phyloP scores from a whole-genome alignment of 2,113 vertebrate species.

The Echinops telfairi region DNA sequence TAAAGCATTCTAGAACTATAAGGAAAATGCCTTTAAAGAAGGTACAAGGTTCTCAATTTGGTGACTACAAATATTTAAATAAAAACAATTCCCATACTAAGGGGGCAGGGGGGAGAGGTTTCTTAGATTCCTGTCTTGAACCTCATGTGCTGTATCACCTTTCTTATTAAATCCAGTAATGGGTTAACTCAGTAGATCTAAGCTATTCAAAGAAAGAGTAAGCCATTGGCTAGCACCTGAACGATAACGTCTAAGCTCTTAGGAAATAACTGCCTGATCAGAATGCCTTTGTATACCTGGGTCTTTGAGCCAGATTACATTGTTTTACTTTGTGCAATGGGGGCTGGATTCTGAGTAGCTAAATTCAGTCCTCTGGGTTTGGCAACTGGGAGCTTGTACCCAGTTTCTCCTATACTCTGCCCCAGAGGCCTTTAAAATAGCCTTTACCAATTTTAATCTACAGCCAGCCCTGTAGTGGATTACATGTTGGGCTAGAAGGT shows the following conservation, averaged over 20 bases:
- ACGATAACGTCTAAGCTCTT: not conserved
- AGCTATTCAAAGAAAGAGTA: not conserved
- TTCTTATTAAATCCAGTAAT: not conserved
- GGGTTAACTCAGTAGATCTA: not conserved
- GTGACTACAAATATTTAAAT: no score
- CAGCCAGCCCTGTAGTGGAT: no score
- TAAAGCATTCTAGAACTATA: no score
- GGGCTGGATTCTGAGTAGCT: not conserved
- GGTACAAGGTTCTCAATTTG: no score
- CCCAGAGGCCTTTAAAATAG: not conserved
- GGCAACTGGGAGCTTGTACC: not conserved
- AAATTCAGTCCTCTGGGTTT: not conserved
- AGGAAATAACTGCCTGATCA: not conserved
- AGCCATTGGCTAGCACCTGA: not conserved
- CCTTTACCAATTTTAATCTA: not conserved
- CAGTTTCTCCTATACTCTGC: not conserved
- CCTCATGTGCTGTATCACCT: not conserved
- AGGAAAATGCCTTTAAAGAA: no score
- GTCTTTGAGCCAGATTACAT: not conserved
- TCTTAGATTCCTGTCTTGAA: not conserved
- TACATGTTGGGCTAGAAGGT: no score
- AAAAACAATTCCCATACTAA: no score
- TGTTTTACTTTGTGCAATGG: not conserved
- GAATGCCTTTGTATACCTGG: no score
- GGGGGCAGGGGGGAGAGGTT: not conserved